Conservation (phyloP, 2,888 invertebrate genomes). For the Trichopria drosophilae region DNA sequence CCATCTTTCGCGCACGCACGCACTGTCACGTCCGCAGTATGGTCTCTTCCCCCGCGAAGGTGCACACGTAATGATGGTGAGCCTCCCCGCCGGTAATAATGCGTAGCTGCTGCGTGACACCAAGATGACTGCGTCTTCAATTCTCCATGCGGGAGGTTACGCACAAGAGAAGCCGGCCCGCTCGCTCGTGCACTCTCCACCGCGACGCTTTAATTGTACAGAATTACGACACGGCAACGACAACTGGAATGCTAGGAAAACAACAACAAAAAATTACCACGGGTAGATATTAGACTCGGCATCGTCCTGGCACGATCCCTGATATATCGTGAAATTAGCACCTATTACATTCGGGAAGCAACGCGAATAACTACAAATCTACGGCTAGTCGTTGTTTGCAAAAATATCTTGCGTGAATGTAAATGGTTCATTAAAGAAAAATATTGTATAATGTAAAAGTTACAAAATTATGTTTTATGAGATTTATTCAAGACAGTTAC, state of each 20-base stretch:
- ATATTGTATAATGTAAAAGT: no score
- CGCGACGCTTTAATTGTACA: slow-evolving; percentile 31
- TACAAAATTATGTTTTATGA: no score
- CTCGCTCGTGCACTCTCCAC: slow-evolving; percentile 29
- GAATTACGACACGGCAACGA: slow-evolving; percentile 28
- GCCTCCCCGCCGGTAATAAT: background rate
- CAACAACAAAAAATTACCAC: no score
- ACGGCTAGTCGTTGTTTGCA: no score
- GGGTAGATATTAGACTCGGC: no score
- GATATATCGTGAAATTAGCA: no score
- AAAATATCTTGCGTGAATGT: no score
- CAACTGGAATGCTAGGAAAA: slow-evolving; percentile 35
- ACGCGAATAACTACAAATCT: no score
- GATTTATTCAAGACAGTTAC: no score
- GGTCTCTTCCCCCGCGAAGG: background rate
- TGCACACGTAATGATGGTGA: background rate
- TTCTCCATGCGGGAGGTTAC: slow-evolving; percentile 11
- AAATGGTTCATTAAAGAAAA: no score
- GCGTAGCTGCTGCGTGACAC: background rate
- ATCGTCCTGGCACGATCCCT: no score
- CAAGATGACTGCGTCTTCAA: background rate
- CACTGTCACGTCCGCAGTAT: slow-evolving; percentile 16
- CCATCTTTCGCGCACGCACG: slow-evolving; percentile 13
- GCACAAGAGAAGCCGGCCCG: slow-evolving; percentile 6
- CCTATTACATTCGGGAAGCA: no score